Percentiles rank a stretch among this genome's conserved stretches.
Evolutionary conservation across 1,140 invertebrate genomes (phyloP).

Genomic region (Marisa cornuarietis): DNA sequence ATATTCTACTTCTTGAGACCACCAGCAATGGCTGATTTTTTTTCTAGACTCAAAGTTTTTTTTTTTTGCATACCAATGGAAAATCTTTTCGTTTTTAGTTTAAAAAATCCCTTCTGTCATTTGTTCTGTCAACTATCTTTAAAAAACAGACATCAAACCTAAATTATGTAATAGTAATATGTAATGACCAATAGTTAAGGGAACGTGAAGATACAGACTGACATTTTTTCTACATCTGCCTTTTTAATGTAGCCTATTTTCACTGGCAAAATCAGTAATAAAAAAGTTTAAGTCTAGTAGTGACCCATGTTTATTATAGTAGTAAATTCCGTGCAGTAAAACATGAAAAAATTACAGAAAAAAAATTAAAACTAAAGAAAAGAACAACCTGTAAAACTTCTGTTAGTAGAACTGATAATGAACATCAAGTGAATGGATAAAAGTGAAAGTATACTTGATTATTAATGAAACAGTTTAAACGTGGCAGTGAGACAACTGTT

Average conservation of each 20-base stretch:
- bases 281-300: neutral
- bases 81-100: neutral
- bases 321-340: too few relatives aligned
- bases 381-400: too few relatives aligned
- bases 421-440: too few relatives aligned
- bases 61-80: neutral
- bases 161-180: neutral
- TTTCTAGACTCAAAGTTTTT: neutral
- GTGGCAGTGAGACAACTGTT: too few relatives aligned
- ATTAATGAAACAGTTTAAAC: too few relatives aligned
- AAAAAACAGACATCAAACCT: neutral
- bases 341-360: too few relatives aligned
- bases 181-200: neutral
- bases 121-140: neutral
- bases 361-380: too few relatives aligned
- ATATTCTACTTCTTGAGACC: neutral
- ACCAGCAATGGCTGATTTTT: neutral
- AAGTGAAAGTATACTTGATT: too few relatives aligned
- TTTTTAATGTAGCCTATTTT: neutral
- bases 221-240: neutral
- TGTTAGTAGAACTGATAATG: too few relatives aligned
- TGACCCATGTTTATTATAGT: too few relatives aligned
- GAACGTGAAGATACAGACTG: neutral
- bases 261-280: neutral
- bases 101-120: neutral